phyloP scores from a whole-genome alignment of 2,888 invertebrate species.

The Hirtodrosophila trivittata region DNA sequence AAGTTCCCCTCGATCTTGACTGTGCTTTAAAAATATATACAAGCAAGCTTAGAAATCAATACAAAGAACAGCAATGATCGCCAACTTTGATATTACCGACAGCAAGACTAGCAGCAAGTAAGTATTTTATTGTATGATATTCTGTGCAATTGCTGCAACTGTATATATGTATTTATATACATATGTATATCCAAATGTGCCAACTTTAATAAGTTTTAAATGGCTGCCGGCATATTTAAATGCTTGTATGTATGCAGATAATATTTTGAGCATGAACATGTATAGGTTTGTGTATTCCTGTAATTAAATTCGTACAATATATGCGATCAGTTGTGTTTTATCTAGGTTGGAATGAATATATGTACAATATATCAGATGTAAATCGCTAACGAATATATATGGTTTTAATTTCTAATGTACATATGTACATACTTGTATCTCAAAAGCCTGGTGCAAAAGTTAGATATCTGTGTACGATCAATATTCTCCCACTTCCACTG shows the following conservation, averaged over 20 bases:
- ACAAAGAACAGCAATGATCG: slow-evolving; percentile 68
- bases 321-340: too few relatives aligned
- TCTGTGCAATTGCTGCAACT: slow-evolving; percentile 23
- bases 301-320: background rate
- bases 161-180: background rate
- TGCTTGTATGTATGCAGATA: background rate
- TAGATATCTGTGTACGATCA: too few relatives aligned
- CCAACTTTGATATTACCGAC: slow-evolving; percentile 82
- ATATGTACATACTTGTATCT: too few relatives aligned
- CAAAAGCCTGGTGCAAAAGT: too few relatives aligned
- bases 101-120: slow-evolving; percentile 88
- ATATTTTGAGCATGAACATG: too few relatives aligned
- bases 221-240: slow-evolving; percentile 4
- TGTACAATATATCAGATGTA: too few relatives aligned
- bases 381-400: too few relatives aligned
- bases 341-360: too few relatives aligned
- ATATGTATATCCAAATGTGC: background rate
- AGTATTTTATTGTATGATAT: slow-evolving; percentile 75
- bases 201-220: slow-evolving; percentile 7
- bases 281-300: too few relatives aligned
- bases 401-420: background rate
- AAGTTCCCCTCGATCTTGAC: slow-evolving; percentile 5
- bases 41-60: slow-evolving; percentile 17
- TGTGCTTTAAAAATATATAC: background rate
- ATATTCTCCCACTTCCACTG: too few relatives aligned